Evolutionary conservation across 37 sponge, comb jelly and placozoan genomes (phyloP).

Genomic region (Amphimedon queenslandica): DNA sequence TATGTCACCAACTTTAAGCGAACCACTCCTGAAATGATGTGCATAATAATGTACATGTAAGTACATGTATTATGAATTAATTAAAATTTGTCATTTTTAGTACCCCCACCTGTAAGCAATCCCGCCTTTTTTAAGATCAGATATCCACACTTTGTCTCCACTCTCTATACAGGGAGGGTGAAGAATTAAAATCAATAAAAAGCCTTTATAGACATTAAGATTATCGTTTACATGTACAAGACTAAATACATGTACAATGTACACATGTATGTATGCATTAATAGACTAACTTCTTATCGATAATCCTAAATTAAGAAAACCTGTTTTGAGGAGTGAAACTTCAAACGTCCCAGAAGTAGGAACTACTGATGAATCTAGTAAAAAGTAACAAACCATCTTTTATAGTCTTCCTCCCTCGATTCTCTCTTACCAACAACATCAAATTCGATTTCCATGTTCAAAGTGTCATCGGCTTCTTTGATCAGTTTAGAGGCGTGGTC

Average conservation of each 20-base stretch:
- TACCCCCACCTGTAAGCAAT: slow-evolving; percentile 80
- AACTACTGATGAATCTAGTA: slow-evolving; percentile 55
- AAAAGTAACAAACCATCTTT: background rate
- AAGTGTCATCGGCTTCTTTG: slow-evolving; percentile 40
- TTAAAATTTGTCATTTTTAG: background rate
- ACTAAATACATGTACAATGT: too few species aligned
- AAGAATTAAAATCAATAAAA: too few species aligned
- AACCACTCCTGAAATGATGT: slow-evolving; percentile 51
- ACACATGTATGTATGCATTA: background rate
- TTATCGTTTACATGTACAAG: too few species aligned
- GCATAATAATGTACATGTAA: background rate
- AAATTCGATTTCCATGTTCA: slow-evolving; percentile 61
- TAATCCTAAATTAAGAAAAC: slow-evolving; percentile 70
- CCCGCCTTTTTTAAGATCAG: slow-evolving; percentile 86
- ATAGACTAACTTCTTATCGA: slow-evolving; percentile 70
- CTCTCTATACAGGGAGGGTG: slow-evolving; percentile 1
- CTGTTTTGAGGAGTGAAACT: slow-evolving; percentile 60
- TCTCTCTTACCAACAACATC: slow-evolving; percentile 73
- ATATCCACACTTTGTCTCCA: slow-evolving; percentile 81
- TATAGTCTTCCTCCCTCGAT: too few species aligned
- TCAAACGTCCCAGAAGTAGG: slow-evolving; percentile 81
- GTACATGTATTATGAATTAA: background rate
- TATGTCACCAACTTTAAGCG: slow-evolving; percentile 77
- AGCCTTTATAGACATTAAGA: too few species aligned
- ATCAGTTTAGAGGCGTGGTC: slow-evolving; percentile 62